Evolutionary conservation across 2,113 vertebrate genomes (phyloP).

Genomic region (Nematolebias whitei): DNA sequence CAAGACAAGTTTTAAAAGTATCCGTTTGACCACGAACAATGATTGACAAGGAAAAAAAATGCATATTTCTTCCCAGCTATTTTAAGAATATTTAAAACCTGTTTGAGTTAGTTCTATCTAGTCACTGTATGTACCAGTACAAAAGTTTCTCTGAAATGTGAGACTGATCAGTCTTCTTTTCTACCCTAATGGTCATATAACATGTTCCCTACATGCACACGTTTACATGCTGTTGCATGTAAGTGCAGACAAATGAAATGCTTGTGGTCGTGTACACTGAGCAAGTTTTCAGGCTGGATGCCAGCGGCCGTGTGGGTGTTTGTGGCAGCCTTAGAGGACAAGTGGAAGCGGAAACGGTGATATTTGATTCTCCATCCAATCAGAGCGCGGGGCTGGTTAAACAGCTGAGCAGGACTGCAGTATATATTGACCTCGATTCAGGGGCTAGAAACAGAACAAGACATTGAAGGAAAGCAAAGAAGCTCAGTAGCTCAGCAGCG

Average conservation of each 20-base stretch:
- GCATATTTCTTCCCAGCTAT: slow-evolving; percentile 11
- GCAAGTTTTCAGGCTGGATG: slow-evolving; percentile 41
- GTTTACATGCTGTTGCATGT: slow-evolving; percentile 17
- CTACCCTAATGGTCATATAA: neutral
- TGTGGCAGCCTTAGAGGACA: slow-evolving; percentile 52
- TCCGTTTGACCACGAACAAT: slow-evolving; percentile 24
- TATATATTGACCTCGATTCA: slow-evolving; percentile 71
- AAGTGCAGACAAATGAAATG: slow-evolving; percentile 28
- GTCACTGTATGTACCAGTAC: too few species aligned
- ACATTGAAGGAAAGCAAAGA: slow-evolving; percentile 24
- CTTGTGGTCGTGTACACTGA: slow-evolving; percentile 47
- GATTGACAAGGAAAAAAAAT: slow-evolving; percentile 16
- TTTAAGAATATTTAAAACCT: neutral
- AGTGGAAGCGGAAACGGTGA: slow-evolving; percentile 69
- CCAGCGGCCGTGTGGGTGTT: slow-evolving; percentile 70
- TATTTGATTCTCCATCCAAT: slow-evolving; percentile 77
- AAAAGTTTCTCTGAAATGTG: too few species aligned
- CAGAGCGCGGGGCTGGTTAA: slow-evolving; percentile 58
- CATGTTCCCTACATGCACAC: neutral
- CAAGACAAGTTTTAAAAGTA: slow-evolving; percentile 19
- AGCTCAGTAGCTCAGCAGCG: neutral
- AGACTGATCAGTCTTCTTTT: neutral
- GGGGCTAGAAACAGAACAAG: slow-evolving; percentile 48
- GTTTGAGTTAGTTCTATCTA: too few species aligned
- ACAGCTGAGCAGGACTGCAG: slow-evolving; percentile 53